Evolutionary conservation across 2,797 vertebrate genomes (phyloP).

Genomic region (Gymnothorax reevesii): DNA sequence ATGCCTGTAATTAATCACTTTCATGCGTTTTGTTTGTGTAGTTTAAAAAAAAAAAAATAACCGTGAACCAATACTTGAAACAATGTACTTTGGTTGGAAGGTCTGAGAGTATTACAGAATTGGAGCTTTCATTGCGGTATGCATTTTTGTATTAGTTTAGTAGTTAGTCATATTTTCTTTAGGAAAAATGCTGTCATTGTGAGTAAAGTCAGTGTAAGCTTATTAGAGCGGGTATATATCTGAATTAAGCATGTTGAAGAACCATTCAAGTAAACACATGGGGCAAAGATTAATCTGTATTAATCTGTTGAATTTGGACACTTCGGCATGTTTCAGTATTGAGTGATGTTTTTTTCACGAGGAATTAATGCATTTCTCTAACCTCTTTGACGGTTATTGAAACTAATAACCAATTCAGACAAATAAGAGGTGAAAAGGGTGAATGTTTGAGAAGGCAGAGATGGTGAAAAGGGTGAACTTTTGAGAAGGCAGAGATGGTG

Average conservation of each 20-base stretch:
- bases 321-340: not conserved
- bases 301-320: too few species aligned
- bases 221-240: not conserved
- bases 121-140: not conserved
- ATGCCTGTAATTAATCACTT: conserved; percentile 11
- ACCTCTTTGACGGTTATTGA: not conserved
- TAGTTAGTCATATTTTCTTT: too few species aligned
- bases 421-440: too few species aligned
- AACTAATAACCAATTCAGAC: not conserved
- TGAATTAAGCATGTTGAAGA: too few species aligned
- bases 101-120: not conserved
- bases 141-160: not conserved
- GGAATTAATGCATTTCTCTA: not conserved
- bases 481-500: not conserved
- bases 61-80: not conserved
- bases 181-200: too few species aligned
- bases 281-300: too few species aligned
- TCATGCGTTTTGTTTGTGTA: not conserved
- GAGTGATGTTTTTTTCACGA: not conserved
- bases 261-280: too few species aligned
- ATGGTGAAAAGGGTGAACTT: too few species aligned
- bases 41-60: not conserved
- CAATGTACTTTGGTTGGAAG: not conserved
- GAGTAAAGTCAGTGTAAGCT: not conserved
- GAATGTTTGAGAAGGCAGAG: too few species aligned